These are phyloP conservation scores for Andrena dorsata DNA, from an alignment of 2,888 invertebrate species.

Conservation along the genomic window DNA sequence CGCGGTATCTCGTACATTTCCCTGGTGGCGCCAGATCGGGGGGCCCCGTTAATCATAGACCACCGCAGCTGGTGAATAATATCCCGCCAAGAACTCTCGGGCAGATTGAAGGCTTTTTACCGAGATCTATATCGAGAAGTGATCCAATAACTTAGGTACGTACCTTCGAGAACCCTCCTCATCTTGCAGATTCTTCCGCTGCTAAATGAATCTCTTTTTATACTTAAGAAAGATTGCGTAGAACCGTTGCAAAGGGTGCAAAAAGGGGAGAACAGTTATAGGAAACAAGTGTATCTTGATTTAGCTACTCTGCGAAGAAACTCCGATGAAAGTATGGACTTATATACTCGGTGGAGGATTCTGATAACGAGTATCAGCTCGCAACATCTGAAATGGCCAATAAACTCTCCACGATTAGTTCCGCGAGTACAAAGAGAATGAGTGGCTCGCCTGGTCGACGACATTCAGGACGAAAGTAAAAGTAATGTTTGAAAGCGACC, in stretches of 20 bases:
- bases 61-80: conserved; percentile 15
- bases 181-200: background rate
- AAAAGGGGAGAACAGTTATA: too few relatives aligned
- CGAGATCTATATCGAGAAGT: background rate
- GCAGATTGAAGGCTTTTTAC: conserved; percentile 23
- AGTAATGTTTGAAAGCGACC: conserved; percentile 22
- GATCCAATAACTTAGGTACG: conserved; percentile 15
- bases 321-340: too few relatives aligned
- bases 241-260: too few relatives aligned
- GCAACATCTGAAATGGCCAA: too few relatives aligned
- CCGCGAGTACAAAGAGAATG: too few relatives aligned
- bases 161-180: background rate
- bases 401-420: too few relatives aligned
- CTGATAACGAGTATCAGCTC: too few relatives aligned
- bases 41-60: conserved; percentile 46
- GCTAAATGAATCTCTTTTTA: too few relatives aligned
- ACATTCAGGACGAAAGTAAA: background rate
- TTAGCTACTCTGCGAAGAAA: too few relatives aligned
- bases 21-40: conserved; percentile 44
- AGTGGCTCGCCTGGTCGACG: background rate
- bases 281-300: too few relatives aligned
- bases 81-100: background rate
- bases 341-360: too few relatives aligned
- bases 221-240: too few relatives aligned
- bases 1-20: conserved; percentile 36